phyloP scores from a whole-genome alignment of 2,797 vertebrate genomes.

The Psittacula derbiana region DNA sequence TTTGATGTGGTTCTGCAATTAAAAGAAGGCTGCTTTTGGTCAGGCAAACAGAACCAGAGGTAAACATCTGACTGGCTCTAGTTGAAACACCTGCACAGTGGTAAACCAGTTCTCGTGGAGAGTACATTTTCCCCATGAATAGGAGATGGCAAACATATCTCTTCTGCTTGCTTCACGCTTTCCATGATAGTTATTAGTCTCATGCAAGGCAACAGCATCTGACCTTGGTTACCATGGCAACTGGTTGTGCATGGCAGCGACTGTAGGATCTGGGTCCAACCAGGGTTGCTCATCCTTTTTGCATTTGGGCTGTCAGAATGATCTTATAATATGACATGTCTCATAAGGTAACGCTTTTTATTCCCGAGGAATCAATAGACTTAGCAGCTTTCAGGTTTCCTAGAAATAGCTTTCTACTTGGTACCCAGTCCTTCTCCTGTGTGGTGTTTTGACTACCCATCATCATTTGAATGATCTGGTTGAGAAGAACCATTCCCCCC shows the following conservation, averaged over 20 bases:
- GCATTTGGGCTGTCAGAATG: neutral
- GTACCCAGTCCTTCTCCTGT: neutral
- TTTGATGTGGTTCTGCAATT: neutral
- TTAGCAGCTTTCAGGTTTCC: neutral
- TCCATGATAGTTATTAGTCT: neutral
- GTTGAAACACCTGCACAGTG: neutral
- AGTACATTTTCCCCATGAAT: neutral
- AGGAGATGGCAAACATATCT: neutral
- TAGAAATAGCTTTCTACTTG: neutral
- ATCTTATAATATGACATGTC: neutral
- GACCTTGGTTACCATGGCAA: neutral
- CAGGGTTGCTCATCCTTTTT: neutral
- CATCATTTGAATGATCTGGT: neutral
- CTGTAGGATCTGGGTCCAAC: neutral
- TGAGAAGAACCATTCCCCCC: neutral
- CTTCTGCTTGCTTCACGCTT: neutral
- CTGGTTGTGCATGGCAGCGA: rapidly evolving
- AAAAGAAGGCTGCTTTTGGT: neutral
- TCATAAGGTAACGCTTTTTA: neutral
- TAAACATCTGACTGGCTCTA: neutral
- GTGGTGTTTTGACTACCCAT: neutral
- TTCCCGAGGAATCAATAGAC: neutral
- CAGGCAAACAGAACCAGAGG: neutral
- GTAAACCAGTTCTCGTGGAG: neutral
- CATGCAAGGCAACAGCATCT: neutral